Evolutionary conservation across 2,797 vertebrate genomes (phyloP).

Genomic region (Echeneis naucrates): DNA sequence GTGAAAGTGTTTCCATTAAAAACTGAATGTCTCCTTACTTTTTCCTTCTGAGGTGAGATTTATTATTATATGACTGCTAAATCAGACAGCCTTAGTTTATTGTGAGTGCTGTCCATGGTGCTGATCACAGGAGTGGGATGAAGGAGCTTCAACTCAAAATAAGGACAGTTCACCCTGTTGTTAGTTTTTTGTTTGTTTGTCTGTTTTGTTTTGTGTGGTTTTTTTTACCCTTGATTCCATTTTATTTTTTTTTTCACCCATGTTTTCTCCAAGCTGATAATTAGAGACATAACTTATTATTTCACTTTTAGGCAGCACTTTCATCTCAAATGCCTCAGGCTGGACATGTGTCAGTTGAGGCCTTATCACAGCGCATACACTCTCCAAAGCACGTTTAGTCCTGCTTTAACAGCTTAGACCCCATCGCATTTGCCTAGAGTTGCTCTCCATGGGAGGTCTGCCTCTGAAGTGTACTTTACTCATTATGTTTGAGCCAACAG

Average conservation of each 20-base stretch:
- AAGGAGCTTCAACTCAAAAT: neutral
- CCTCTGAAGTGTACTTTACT: conserved; percentile 29
- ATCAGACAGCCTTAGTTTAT: too few relatives aligned
- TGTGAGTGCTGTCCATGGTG: conserved; percentile 18
- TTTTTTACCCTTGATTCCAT: neutral
- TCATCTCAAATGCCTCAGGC: conserved; percentile 18
- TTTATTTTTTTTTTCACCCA: too few relatives aligned
- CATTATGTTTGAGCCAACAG: neutral
- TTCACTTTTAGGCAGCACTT: too few relatives aligned
- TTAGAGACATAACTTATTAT: too few relatives aligned
- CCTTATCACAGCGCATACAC: conserved; percentile 1
- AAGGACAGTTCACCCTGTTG: too few relatives aligned
- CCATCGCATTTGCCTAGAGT: conserved; percentile 1
- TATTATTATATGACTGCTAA: too few relatives aligned
- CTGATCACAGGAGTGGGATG: neutral
- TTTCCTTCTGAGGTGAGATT: too few relatives aligned
- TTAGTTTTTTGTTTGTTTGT: too few relatives aligned
- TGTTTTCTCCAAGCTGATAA: conserved; percentile 1
- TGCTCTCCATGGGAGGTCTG: neutral
- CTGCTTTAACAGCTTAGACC: neutral
- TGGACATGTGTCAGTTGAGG: neutral
- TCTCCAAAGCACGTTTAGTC: conserved; percentile 6
- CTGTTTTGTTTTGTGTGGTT: too few relatives aligned
- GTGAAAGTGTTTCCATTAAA: too few relatives aligned
- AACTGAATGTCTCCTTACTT: too few relatives aligned